Evolutionary conservation across 2,113 vertebrate genomes (phyloP).

Genomic region (Tursiops truncatus): DNA sequence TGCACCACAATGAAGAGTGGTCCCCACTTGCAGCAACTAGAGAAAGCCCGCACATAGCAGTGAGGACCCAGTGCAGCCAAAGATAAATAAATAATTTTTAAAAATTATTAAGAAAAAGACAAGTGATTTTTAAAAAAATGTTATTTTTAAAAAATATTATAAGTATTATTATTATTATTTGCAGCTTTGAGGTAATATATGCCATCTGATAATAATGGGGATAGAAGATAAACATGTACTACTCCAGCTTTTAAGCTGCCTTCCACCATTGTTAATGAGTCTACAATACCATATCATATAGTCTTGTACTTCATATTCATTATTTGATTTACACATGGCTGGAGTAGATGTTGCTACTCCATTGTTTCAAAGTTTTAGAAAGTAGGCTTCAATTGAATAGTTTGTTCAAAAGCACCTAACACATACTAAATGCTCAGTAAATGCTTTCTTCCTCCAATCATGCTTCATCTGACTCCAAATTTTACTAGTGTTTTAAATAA

Average conservation of each 20-base stretch:
- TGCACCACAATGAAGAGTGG: too few species aligned
- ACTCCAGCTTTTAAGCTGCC: not conserved
- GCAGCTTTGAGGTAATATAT: not conserved
- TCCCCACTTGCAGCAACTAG: too few species aligned
- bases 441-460: too few species aligned
- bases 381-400: not conserved
- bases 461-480: not conserved
- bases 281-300: not conserved
- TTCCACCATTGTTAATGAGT: not conserved
- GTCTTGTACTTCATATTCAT: not conserved
- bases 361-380: not conserved
- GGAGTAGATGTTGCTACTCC: not conserved
- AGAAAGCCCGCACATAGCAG: too few species aligned
- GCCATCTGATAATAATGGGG: not conserved
- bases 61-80: too few species aligned
- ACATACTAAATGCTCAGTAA: not conserved
- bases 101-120: too few species aligned
- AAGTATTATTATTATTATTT: not conserved
- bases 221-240: not conserved
- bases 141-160: too few species aligned
- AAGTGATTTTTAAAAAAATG: too few species aligned
- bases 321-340: not conserved
- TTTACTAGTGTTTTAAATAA: not conserved
- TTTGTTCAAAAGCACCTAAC: not conserved
- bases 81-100: too few species aligned